These are phyloP conservation scores for Aradophagus sp. DNA, from an alignment of 1,140 invertebrate genomes.

Conservation along the genomic window DNA sequence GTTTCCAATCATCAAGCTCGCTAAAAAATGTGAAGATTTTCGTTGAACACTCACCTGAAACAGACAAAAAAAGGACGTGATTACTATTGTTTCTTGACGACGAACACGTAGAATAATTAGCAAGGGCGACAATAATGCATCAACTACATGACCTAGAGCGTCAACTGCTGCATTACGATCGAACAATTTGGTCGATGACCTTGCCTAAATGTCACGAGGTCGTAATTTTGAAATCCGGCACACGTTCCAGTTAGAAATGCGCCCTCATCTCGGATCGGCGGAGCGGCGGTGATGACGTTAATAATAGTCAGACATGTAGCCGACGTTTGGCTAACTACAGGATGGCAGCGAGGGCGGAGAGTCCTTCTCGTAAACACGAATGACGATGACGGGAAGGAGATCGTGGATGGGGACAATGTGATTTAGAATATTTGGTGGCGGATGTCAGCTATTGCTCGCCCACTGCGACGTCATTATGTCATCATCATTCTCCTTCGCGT, in stretches of 20 bases:
- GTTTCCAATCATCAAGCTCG: too few species aligned
- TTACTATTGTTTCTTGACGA: too few species aligned
- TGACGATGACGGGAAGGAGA: constrained; percentile 66
- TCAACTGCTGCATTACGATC: constrained; percentile 33
- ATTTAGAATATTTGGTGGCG: constrained; percentile 75
- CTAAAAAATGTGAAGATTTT: too few species aligned
- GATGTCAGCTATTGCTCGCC: constrained; percentile 75
- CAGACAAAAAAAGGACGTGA: constrained; percentile 16
- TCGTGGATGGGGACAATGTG: constrained; percentile 62
- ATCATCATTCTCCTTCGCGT: constrained; percentile 74
- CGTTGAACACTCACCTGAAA: constrained; percentile 41
- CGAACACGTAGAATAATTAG: too few species aligned
- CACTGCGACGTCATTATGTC: constrained; percentile 75
- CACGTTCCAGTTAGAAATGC: constrained; percentile 49
- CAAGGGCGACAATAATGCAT: constrained; percentile 3
- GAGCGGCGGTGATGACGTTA: constrained; percentile 51
- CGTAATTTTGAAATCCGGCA: constrained; percentile 46
- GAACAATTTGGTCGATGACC: constrained; percentile 28
- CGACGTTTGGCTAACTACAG: constrained; percentile 57
- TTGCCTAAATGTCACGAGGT: constrained; percentile 40
- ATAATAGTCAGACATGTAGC: constrained; percentile 57
- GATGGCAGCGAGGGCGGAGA: constrained; percentile 55
- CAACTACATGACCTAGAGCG: constrained; percentile 11
- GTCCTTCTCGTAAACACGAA: constrained; percentile 66
- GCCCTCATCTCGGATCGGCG: constrained; percentile 46